Evolutionary conservation across 1,140 invertebrate genomes (phyloP).

Genomic region (Aplysia californica): DNA sequence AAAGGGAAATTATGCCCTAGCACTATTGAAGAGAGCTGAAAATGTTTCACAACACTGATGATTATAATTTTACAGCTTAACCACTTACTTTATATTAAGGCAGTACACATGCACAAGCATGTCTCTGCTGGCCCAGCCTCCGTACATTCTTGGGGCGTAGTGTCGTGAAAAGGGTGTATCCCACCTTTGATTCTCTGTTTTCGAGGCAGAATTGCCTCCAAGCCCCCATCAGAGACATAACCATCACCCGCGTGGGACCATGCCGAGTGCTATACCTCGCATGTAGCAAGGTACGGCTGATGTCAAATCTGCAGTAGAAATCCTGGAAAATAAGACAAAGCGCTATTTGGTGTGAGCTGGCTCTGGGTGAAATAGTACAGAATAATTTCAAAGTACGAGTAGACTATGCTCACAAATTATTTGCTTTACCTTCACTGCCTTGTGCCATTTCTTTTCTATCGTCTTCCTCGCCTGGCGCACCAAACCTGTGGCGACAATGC

Average conservation of each 20-base stretch:
- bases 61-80: neutral
- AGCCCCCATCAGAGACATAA: neutral
- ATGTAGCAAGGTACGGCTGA: neutral
- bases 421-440: too few relatives aligned
- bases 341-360: too few relatives aligned
- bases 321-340: neutral
- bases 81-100: neutral
- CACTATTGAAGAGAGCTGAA: neutral
- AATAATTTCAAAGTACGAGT: too few relatives aligned
- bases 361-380: too few relatives aligned
- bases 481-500: too few relatives aligned
- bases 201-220: neutral
- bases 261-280: neutral
- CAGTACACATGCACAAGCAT: neutral
- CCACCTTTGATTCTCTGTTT: neutral
- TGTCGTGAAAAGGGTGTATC: too few relatives aligned
- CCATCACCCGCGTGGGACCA: neutral
- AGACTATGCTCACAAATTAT: too few relatives aligned
- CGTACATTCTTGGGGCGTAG: neutral
- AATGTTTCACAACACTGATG: neutral
- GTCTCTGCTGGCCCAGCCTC: neutral
- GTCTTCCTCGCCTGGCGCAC: too few relatives aligned
- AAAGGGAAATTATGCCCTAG: too few relatives aligned
- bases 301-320: neutral
- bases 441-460: too few relatives aligned